phyloP scores from a whole-genome alignment of 2,888 invertebrate species.

The Lepidocyrtinus sp. region DNA sequence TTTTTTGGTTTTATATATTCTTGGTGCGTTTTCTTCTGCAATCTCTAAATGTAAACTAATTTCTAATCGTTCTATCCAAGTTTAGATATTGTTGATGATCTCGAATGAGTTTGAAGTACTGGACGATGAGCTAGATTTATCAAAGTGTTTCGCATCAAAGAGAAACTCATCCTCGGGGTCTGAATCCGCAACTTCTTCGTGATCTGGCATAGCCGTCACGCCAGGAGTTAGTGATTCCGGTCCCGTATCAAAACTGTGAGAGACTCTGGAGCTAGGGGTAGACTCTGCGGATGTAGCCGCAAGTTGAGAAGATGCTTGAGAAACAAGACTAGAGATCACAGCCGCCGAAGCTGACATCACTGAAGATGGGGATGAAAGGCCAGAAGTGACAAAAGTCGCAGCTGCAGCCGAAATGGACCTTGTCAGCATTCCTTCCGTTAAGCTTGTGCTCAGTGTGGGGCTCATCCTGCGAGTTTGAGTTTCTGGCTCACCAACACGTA shows the following conservation, averaged over 20 bases:
- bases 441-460: conserved; percentile 32
- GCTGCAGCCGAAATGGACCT: conserved; percentile 54
- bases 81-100: conserved; percentile 60
- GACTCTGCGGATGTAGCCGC: conserved; percentile 26
- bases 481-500: conserved; percentile 25
- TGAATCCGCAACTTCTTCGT: conserved; percentile 53
- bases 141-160: conserved; percentile 68
- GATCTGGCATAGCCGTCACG: conserved; percentile 57
- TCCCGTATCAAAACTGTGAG: conserved; percentile 30
- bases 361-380: conserved; percentile 35
- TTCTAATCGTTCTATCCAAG: neutral
- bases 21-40: neutral
- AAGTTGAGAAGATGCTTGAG: conserved; percentile 40
- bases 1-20: too few relatives aligned
- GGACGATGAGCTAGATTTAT: conserved; percentile 61
- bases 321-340: conserved; percentile 53
- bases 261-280: neutral
- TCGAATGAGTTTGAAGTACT: conserved; percentile 66
- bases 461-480: conserved; percentile 35
- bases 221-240: conserved; percentile 64
- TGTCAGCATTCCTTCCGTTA: conserved; percentile 51
- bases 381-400: conserved; percentile 38
- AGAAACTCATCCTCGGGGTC: conserved; percentile 67
- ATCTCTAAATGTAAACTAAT: neutral
- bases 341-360: conserved; percentile 50